phyloP scores from a whole-genome alignment of 2,113 vertebrate species.

The Zingel zingel region DNA sequence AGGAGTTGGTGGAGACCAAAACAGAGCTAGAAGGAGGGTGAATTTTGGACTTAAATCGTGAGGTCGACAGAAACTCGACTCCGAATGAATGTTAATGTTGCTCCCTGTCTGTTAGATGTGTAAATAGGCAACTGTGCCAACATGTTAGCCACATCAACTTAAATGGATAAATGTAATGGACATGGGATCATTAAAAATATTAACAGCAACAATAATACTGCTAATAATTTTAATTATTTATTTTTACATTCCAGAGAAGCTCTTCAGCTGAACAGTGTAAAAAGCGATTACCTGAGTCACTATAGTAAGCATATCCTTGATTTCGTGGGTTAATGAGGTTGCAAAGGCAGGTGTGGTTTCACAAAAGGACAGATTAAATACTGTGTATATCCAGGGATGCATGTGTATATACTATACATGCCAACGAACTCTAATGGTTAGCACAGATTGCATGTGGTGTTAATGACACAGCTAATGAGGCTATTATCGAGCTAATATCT shows the following conservation, averaged over 20 bases:
- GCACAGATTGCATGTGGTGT: background rate
- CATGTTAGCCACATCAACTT: background rate
- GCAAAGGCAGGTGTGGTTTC: background rate
- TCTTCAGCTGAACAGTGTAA: background rate
- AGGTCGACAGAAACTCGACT: background rate
- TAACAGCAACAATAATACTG: background rate
- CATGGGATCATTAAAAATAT: background rate
- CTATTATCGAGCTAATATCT: conserved; percentile 3
- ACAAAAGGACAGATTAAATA: background rate
- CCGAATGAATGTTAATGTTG: background rate
- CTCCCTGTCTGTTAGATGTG: background rate
- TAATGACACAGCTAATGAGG: conserved; percentile 30
- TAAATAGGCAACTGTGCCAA: background rate
- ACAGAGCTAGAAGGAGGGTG: background rate
- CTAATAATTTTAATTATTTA: background rate
- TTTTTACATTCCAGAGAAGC: background rate
- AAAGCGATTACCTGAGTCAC: background rate
- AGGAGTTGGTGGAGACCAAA: background rate
- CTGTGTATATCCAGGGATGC: background rate
- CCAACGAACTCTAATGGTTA: background rate
- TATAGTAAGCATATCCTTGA: conserved; percentile 2
- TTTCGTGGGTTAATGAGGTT: conserved; percentile 13
- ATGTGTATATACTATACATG: background rate
- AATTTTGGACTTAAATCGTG: too few relatives aligned
- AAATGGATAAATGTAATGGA: background rate